Base-by-base conservation (phyloP, 1,140 invertebrate genomes). In the Geopemphigus sp. region DNA sequence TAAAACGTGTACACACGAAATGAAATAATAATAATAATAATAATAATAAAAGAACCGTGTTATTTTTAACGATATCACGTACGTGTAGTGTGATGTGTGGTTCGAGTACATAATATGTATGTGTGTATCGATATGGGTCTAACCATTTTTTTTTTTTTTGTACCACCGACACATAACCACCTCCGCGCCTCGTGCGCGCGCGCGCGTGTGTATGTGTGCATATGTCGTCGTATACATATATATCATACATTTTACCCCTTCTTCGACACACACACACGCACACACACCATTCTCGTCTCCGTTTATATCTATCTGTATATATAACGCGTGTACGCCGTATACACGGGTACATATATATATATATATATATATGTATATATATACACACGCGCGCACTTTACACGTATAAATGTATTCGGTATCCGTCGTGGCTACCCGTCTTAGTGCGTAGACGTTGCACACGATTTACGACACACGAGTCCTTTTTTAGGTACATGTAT, bases 51-150 rank as follows among this genome's bases (percentile, higher is more conserved):
- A 22, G n/a, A 10, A 50, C 26, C 66, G 66, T 68, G 66, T 68
- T 68, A 50, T 68, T 68, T 68, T 24, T 68, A 68, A 68, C 66
- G 66, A 68, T 68, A 68, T 68, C 66, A 68, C 66, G 66, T 50
- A 22, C n/a, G 6, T 5, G 64, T 3, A 29, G n/a, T 26, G 66
- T 68, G n/a, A 26, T 68, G 39, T 47, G 54, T 8, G n/a, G n/a
- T n/a, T n/a, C n/a, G n/a, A n/a, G 32, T 39, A 39, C 3, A 39
- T 39, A 19, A 19, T 32, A 32, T 17, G 26, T 64, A 26, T 63
- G 63, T 22, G 64, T 47, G 22, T n/a, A 47, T 68, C 64, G 64
- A 68, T 68, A 68, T 47, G 39, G 64, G 64, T 68, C 32, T 68
- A 68, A 47, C 64, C 11, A 19, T 68, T 68, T 68, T 47, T 68